Base-by-base conservation (phyloP, 1,140 invertebrate species). In the Ephestia elutella region DNA sequence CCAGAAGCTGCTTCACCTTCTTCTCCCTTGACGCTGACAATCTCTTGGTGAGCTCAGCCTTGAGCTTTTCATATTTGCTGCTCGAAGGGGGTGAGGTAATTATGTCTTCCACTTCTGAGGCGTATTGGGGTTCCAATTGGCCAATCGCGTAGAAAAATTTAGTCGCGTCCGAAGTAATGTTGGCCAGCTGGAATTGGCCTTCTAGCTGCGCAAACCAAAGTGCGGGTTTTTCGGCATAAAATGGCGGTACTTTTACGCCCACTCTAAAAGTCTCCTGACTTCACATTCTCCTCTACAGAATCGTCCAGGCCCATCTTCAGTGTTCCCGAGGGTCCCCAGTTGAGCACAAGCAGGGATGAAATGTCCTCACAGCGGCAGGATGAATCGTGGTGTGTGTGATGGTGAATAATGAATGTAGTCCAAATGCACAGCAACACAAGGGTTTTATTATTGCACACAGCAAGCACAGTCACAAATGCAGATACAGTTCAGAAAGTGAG, bases 41-140 rank as follows among this genome's bases (percentile, higher is more conserved):
- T 0, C 71, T 62, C 18, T 60, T 65, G 0, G 80, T 74, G 0
- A 83, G 54, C n/a, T 70, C 67, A 0, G 56, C 19, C 25, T 84
- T 84, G 2, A 80, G 9, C 15, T 59, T 73, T 0, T 56, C 57
- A 18, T 64, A 68, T n/a, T n/a, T n/a, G n/a, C n/a, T n/a, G n/a
- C n/a, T n/a, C 15, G 25, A n/a, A 5, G 57, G 49, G 0, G 57
- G 57, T 2, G 8, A n/a, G 2, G 17, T 54, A 0, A 59, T 53
- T 1, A 59, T 35, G n/a, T 53, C 49, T 13, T 59, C 18, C 1
- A 59, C 49, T 18, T 59, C 57, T 11, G 11, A 5, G 1, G 57
- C 49, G 11, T 32, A 51, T 21, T 35, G 25, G 0, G 7, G 11
- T 11, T 59, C 57, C 0, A 59, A 30, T 9, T 53, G 28, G 0